These are phyloP conservation scores for Uria lomvia DNA, from an alignment of 2,113 vertebrate genomes.

Conservation along the genomic window DNA sequence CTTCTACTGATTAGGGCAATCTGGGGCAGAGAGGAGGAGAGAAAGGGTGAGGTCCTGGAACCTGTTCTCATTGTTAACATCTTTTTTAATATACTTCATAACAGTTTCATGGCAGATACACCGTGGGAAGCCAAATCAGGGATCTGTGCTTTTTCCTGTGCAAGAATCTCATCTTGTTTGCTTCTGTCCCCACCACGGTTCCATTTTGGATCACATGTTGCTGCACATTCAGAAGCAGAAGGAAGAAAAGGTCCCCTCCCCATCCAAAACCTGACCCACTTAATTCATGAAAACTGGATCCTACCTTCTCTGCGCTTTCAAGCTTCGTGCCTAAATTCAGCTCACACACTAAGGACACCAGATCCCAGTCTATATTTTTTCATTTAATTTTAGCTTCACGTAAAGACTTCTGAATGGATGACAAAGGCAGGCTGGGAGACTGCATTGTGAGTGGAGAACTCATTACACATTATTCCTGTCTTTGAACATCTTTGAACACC, in stretches of 20 bases:
- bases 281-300: neutral
- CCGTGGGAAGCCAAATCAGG: neutral
- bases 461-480: neutral
- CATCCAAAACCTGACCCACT: neutral
- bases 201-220: accelerated
- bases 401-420: neutral
- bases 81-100: neutral
- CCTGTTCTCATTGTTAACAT: neutral
- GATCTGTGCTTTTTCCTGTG: neutral
- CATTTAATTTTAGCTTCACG: neutral
- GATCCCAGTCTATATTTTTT: neutral
- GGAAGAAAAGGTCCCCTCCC: neutral
- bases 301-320: neutral
- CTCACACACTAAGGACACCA: neutral
- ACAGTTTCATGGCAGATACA: neutral
- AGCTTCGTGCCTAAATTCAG: neutral
- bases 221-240: neutral
- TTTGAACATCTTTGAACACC: conserved; percentile 34
- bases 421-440: neutral
- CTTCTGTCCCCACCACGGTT: neutral
- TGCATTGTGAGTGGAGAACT: neutral
- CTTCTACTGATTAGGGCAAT: neutral
- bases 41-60: neutral
- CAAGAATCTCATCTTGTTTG: neutral
- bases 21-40: neutral